phyloP scores from a whole-genome alignment of 2,113 vertebrate genomes.

The Corythoichthys haematopterus region DNA sequence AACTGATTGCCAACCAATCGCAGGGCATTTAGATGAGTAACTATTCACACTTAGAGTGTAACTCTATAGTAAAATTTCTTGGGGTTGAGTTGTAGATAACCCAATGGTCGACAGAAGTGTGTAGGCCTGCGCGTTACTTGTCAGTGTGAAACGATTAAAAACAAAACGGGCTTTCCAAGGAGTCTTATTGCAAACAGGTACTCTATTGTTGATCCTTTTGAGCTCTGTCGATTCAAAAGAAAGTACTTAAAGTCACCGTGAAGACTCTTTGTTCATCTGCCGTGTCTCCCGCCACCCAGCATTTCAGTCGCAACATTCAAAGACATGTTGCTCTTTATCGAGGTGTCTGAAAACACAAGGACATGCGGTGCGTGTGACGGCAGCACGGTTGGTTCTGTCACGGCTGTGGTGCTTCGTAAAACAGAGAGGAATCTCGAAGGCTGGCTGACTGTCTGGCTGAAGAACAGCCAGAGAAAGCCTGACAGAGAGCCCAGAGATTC shows the following conservation, averaged over 20 bases:
- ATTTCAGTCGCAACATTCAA: conserved; percentile 27
- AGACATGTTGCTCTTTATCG: conserved; percentile 24
- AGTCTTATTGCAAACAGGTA: not conserved
- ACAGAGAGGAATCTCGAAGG: conserved; percentile 55
- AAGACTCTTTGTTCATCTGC: not conserved
- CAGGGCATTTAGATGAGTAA: not conserved
- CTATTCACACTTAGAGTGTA: not conserved
- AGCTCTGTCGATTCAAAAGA: not conserved
- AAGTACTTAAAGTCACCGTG: not conserved
- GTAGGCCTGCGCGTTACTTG: not conserved
- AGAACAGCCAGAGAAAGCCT: conserved; percentile 63
- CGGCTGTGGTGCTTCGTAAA: conserved; percentile 38
- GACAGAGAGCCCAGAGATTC: conserved; percentile 65
- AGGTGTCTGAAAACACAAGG: conserved; percentile 27
- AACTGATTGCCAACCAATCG: not conserved
- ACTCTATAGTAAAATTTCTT: no score
- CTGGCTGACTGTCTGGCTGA: conserved; percentile 51
- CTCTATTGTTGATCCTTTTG: not conserved
- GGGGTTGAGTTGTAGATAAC: no score
- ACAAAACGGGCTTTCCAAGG: not conserved
- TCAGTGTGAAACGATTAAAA: not conserved
- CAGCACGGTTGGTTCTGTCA: conserved; percentile 42
- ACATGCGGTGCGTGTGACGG: conserved; percentile 33
- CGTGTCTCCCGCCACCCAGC: not conserved
- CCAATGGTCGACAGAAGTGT: no score